These are phyloP conservation scores for Chloroceryle amazona DNA, from an alignment of 2,797 vertebrate genomes.

Conservation along the genomic window DNA sequence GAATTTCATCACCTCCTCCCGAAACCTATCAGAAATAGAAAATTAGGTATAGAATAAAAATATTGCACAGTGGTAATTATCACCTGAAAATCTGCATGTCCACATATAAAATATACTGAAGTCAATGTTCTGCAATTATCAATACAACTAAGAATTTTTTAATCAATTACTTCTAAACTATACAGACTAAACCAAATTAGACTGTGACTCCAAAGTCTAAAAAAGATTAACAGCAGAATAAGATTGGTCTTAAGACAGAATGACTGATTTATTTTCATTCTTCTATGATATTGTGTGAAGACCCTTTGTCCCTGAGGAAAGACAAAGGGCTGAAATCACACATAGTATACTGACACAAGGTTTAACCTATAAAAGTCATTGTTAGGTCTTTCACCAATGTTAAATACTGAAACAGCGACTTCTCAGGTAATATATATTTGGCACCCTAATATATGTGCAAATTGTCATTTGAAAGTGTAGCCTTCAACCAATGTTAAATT, in stretches of 20 bases:
- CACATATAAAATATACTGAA: not conserved
- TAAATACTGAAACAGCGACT: not conserved
- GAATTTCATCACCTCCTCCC: conserved; percentile 92
- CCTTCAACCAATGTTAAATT: not conserved
- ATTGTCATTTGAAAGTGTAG: not conserved
- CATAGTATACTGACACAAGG: not conserved
- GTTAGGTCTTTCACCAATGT: not conserved
- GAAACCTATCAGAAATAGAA: conserved; percentile 74
- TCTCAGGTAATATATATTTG: not conserved
- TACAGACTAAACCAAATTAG: not conserved
- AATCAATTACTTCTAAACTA: not conserved
- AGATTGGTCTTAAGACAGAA: not conserved
- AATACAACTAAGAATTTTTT: not conserved
- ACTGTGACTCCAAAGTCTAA: not conserved
- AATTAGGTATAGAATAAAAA: not conserved
- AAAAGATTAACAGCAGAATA: not conserved
- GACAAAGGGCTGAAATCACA: not conserved
- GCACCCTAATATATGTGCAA: not conserved
- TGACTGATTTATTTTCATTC: not conserved
- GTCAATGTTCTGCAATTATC: not conserved
- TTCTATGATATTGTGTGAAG: not conserved
- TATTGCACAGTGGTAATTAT: not conserved
- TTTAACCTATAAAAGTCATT: not conserved
- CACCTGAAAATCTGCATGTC: not conserved
- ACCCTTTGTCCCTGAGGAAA: rapidly evolving